phyloP scores from a whole-genome alignment of 2,888 invertebrate species.

The Trichogramma evanescens region DNA sequence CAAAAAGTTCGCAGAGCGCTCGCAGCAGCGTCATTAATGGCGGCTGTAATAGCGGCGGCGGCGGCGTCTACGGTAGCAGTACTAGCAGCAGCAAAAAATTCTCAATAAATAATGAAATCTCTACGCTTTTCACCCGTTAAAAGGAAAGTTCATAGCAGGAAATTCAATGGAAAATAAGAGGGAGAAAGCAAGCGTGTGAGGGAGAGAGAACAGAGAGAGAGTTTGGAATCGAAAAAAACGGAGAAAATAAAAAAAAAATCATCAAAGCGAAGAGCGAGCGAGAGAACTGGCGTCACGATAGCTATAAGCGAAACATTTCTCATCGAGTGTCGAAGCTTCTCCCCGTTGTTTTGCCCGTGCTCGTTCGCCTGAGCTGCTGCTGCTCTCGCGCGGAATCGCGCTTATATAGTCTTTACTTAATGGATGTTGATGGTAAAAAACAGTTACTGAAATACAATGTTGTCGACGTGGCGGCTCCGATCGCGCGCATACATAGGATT shows the following conservation, averaged over 20 bases:
- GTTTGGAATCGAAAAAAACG: neutral
- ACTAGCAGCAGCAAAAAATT: neutral
- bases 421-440: no score
- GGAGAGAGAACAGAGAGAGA: neutral
- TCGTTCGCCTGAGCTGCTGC: neutral
- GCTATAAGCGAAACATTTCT: slow-evolving; percentile 8
- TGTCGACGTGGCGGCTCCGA: no score
- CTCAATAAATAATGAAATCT: neutral
- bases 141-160: neutral
- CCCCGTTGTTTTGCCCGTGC: neutral
- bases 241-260: neutral
- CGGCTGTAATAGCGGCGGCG: neutral
- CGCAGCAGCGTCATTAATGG: neutral
- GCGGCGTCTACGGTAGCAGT: neutral
- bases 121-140: neutral
- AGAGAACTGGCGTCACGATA: no score
- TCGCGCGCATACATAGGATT: no score
- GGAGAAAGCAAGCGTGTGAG: neutral
- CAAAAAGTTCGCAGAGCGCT: neutral
- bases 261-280: no score
- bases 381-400: neutral
- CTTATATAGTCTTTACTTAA: neutral
- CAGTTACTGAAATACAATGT: no score
- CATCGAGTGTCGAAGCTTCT: slow-evolving; percentile 11
- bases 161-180: neutral